Evolutionary conservation across 2,797 vertebrate genomes (phyloP), one percentile per base, ranked within the genome.

Genomic region (Bufotes viridis): DNA sequence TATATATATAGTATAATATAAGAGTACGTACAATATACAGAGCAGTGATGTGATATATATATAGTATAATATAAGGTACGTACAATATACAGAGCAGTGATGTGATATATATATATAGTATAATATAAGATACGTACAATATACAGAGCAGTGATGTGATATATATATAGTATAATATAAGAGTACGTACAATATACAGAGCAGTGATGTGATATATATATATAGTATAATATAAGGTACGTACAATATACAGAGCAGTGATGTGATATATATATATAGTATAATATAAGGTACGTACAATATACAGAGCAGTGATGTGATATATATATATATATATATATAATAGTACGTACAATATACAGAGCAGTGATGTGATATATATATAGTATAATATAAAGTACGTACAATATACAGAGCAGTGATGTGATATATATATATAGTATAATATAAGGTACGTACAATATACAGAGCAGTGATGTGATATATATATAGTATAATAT

Each of bases 141-240:
- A 76, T 76, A 76, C 11, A 84, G 55, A 61, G 82, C 67, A 60
- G 82, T 57, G 75, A 13, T 67, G 65, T 67, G 63, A n/a, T n/a
- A 63, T 22, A n/a, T n/a, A 22, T 60, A 60, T 10, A 55, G 2
- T 24, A 24, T 67, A 67, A 26, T 26, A 67, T 26, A 67, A 67
- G n/a, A n/a, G 5, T 57, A 53, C 5, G 58, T 58, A 78, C n/a
- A 29, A 75, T 26, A 78, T n/a, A 58, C 26, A 57, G 12, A 55
- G 75, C 9, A 24, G 9, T 67, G 65, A 24, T 3, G 61, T 12
- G 9, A n/a, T 63, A 22, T 20, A 57, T n/a, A n/a, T 79, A 78
- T n/a, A 78, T 78, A 29, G 4, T 26, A 79, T 29, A 42, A 72
- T 17, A 17, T 17, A 72, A 81, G 18, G 24, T 29, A 78, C 1